Conservation (phyloP, 2,888 invertebrate genomes). For the Eristalis pertinax region DNA sequence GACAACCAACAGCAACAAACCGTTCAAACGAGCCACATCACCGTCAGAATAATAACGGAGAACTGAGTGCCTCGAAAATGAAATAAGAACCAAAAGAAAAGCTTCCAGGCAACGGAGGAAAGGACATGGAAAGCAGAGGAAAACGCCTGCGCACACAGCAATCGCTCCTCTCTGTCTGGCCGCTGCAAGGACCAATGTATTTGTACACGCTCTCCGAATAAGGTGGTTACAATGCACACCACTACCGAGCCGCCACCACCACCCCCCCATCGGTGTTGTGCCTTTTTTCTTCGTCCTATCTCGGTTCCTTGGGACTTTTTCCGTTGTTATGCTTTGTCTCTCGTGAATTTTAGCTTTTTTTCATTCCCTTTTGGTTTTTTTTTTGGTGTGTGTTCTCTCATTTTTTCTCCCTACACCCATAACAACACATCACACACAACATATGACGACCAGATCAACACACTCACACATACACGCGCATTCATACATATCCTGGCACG, state of each 20-base stretch:
- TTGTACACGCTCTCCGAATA: constrained; percentile 39
- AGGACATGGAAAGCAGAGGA: constrained; percentile 47
- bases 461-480: constrained; percentile 40
- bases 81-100: constrained; percentile 71
- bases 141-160: constrained; percentile 58
- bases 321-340: constrained; percentile 60
- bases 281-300: constrained; percentile 48
- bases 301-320: constrained; percentile 60
- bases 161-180: constrained; percentile 56
- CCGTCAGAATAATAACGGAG: constrained; percentile 71
- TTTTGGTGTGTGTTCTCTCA: not conserved
- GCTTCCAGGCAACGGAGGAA: constrained; percentile 58
- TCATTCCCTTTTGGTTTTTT: not conserved
- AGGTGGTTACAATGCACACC: constrained; percentile 6
- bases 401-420: constrained; percentile 32
- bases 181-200: constrained; percentile 11
- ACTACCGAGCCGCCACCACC: constrained; percentile 25
- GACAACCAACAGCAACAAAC: constrained; percentile 59
- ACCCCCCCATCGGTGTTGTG: constrained; percentile 18
- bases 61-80: constrained; percentile 69
- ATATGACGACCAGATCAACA: constrained; percentile 66
- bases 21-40: constrained; percentile 68
- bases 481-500: constrained; percentile 29
- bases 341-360: constrained; percentile 34
- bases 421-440: constrained; percentile 69